Evolutionary conservation across 1,140 invertebrate species (phyloP), one percentile per base, ranked within the genome.

Genomic region (Dufourea novaeangliae): DNA sequence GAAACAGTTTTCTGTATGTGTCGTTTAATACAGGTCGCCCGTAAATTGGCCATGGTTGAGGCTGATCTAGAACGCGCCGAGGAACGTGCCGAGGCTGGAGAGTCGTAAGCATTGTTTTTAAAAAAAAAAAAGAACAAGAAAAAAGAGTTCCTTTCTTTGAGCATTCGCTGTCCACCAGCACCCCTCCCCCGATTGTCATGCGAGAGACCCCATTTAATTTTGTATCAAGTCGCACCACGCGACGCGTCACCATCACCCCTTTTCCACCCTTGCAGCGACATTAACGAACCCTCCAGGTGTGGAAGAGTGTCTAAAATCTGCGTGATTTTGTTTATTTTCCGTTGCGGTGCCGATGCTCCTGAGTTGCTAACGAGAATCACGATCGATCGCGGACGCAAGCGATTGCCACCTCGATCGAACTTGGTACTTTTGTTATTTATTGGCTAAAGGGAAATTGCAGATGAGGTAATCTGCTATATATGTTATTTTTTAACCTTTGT

Each of bases 11-110:
- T 50, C 78, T 88, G 85, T 87, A 77, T 91, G 73, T 90, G 84
- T 91, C 86, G 84, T 89, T 91, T 87, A 92, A n/a, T 86, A 91
- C 95, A 99, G 99, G 98, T 99, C 93, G 98, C 99, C 95, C 98
- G 99, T 98, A 99, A 99, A 96, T 97, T 99, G 96, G 99, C 99
- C 94, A 99, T 99, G 98, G 99, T 99, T 96, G 99, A 99, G 95
- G 99, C 99, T 93, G 99, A 99, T 95, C 95, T 99, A 93, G 99
- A 99, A 94, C 97, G 99, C 94, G 98, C 99, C 88, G 99, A 99
- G 95, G 98, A 99, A 94, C 97, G 99, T 94, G 98, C 99, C 90
- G 99, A 99, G 94, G 95, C 98, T 92, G 98, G 99, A 94, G 99
- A 99, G 97, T 97, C 98, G 98, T 99, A 98, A 96, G 97, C 95